A percentile compares a stretch with the other conserved stretches of the same genome.
These are phyloP conservation scores for Eutolmus rufibarbis DNA, from an alignment of 2,888 invertebrate species.

Conservation along the genomic window DNA sequence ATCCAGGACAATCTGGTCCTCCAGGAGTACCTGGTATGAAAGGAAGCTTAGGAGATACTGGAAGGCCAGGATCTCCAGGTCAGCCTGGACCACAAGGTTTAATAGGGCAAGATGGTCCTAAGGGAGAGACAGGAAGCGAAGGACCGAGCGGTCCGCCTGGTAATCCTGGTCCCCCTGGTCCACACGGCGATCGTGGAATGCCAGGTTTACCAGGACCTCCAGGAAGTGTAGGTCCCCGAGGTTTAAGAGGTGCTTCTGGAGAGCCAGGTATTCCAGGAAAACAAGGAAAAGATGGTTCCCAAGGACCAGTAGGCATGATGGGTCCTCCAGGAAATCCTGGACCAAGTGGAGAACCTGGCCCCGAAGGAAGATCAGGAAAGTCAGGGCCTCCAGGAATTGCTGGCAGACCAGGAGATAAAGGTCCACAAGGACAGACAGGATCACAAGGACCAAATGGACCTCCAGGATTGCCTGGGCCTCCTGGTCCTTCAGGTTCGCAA, in stretches of 20 bases:
- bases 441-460: constrained; percentile 53
- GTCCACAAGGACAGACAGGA: constrained; percentile 67
- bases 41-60: constrained; percentile 74
- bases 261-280: constrained; percentile 77
- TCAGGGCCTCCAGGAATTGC: constrained; percentile 74
- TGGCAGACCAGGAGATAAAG: constrained; percentile 80
- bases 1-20: constrained; percentile 72
- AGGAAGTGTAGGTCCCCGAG: constrained; percentile 53
- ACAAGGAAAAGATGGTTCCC: constrained; percentile 75
- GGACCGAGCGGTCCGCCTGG: constrained; percentile 73
- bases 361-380: constrained; percentile 71
- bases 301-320: constrained; percentile 71
- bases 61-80: constrained; percentile 73
- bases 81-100: constrained; percentile 75
- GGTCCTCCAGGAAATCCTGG: constrained; percentile 75
- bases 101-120: constrained; percentile 76
- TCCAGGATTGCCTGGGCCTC: constrained; percentile 53
- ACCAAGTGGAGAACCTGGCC: constrained; percentile 67
- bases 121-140: constrained; percentile 75
- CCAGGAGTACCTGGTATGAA: constrained; percentile 75
- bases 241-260: constrained; percentile 64
- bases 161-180: constrained; percentile 67
- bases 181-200: constrained; percentile 56
- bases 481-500: constrained; percentile 68
- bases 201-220: constrained; percentile 55